Conservation (phyloP, 1,140 invertebrate genomes). For the Caenorhabditis latens region DNA sequence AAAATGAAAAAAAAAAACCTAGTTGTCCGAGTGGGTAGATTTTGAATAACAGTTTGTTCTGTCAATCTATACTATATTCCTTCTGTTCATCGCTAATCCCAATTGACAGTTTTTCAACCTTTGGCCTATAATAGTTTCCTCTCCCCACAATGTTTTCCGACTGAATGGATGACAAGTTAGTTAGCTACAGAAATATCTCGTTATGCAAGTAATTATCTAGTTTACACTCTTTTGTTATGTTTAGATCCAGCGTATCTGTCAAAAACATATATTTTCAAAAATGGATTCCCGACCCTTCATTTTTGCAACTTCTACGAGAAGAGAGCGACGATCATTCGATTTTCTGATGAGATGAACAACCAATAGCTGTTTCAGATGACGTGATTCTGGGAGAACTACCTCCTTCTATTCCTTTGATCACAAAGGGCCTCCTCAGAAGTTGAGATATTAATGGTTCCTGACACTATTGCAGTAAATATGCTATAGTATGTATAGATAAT, state of each 20-base stretch:
- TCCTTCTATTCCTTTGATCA: neutral
- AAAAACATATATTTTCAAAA: slow-evolving; percentile 12
- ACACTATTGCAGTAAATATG: neutral
- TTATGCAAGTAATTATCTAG: neutral
- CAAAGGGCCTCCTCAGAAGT: neutral
- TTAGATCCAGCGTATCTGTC: slow-evolving; percentile 18
- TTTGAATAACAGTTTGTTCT: slow-evolving; percentile 28
- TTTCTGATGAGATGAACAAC: neutral
- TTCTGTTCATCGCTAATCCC: slow-evolving; percentile 14
- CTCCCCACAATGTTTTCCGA: neutral
- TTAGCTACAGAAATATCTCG: too few relatives aligned
- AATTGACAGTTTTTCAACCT: slow-evolving; percentile 13
- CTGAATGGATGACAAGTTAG: neutral
- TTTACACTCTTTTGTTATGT: slow-evolving; percentile 29
- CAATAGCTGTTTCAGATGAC: neutral
- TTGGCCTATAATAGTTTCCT: slow-evolving; percentile 9
- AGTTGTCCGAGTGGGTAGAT: neutral
- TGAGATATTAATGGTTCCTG: neutral
- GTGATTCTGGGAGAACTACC: neutral
- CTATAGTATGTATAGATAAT: slow-evolving; percentile 7
- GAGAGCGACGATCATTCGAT: slow-evolving; percentile 34
- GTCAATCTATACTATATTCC: neutral
- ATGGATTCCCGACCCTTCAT: neutral
- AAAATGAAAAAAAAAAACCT: neutral
- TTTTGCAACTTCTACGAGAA: neutral